Conservation (phyloP, 2,888 invertebrate genomes). For the Ophion ellenae region DNA sequence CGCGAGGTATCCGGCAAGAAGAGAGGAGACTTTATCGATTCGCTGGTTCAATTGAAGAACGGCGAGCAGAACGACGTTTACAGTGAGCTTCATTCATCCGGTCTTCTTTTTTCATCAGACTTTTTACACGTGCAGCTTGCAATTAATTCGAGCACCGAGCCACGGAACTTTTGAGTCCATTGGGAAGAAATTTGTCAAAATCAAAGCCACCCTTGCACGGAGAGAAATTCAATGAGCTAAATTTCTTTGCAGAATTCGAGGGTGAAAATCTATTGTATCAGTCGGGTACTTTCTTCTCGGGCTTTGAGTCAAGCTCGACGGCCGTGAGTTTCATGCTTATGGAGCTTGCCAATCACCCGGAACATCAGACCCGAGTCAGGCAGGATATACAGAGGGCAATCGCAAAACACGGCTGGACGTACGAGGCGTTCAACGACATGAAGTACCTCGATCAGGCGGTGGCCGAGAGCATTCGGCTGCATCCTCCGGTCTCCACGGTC, state of each 20-base stretch:
- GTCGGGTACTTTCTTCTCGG: constrained; percentile 80
- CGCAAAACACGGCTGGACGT: constrained; percentile 75
- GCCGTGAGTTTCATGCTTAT: constrained; percentile 77
- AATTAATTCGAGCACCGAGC: neutral
- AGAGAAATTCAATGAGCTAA: neutral
- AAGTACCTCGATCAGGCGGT: constrained; percentile 78
- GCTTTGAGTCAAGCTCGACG: constrained; percentile 80
- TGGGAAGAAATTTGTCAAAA: neutral
- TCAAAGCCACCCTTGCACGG: no score
- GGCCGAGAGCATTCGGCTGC: constrained; percentile 77
- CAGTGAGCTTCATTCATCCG: constrained; percentile 71
- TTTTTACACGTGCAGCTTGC: neutral
- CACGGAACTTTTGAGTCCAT: no score
- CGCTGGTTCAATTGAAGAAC: constrained; percentile 77
- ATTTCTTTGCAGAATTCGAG: constrained; percentile 74
- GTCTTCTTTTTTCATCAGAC: neutral
- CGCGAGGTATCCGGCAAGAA: constrained; percentile 75
- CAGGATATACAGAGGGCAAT: constrained; percentile 75
- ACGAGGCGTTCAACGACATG: constrained; percentile 79
- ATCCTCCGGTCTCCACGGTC: constrained; percentile 80
- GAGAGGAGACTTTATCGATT: constrained; percentile 79
- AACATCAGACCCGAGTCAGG: constrained; percentile 73
- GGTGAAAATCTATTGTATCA: constrained; percentile 79
- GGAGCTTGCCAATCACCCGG: constrained; percentile 75
- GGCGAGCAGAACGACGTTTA: constrained; percentile 78